These are phyloP conservation scores for Campoletis raptor DNA, from an alignment of 2,888 invertebrate genomes.

Conservation along the genomic window DNA sequence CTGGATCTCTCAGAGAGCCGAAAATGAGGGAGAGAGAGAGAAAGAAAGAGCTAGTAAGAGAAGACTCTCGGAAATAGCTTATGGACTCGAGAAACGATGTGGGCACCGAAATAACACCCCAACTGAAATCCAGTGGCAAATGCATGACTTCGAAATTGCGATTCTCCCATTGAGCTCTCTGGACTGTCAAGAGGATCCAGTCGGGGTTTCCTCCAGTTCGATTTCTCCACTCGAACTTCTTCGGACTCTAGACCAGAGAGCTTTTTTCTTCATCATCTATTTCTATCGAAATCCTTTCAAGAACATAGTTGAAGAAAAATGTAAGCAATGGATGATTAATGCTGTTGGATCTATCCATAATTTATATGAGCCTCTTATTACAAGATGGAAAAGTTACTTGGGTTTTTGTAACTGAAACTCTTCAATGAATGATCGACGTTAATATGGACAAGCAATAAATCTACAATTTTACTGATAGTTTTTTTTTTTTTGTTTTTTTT, in stretches of 20 bases:
- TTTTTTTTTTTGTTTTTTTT: not conserved
- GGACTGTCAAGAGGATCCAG: constrained; percentile 61
- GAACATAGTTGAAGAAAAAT: not conserved
- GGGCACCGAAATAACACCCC: constrained; percentile 66
- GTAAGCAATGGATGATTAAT: not conserved
- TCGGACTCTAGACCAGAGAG: not conserved
- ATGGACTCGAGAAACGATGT: constrained; percentile 68
- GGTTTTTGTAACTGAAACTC: not conserved
- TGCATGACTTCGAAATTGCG: constrained; percentile 65
- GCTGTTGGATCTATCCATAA: not conserved
- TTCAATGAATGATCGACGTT: not conserved
- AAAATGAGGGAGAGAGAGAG: constrained; percentile 19
- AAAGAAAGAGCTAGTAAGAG: constrained; percentile 18
- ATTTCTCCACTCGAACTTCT: not conserved
- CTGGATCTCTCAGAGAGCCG: constrained; percentile 49
- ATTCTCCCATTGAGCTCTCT: constrained; percentile 39
- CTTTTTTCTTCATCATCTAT: constrained; percentile 18
- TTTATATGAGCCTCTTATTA: not conserved
- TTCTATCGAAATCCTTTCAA: constrained; percentile 21
- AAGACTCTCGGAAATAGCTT: constrained; percentile 69
- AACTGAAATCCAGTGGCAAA: constrained; percentile 61
- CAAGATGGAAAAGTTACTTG: not conserved
- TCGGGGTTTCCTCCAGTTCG: constrained; percentile 19
- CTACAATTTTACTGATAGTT: not conserved
- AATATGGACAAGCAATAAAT: not conserved